These are phyloP conservation scores for Augochlora pura DNA, from an alignment of 1,140 invertebrate genomes.

Conservation along the genomic window DNA sequence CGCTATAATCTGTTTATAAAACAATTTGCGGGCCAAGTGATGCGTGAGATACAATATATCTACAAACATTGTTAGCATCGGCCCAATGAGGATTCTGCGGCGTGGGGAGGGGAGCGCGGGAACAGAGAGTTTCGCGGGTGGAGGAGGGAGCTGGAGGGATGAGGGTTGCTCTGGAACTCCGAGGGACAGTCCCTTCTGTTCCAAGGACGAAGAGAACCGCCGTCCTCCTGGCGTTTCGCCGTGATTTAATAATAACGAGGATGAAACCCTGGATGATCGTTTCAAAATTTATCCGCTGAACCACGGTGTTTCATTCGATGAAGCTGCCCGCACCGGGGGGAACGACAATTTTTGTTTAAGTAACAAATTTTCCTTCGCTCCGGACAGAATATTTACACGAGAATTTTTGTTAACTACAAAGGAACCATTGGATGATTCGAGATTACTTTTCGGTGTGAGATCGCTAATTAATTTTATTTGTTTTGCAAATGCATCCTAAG, in stretches of 20 bases:
- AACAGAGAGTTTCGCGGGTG: conserved; percentile 2
- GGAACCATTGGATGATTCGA: no score
- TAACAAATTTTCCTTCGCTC: not conserved
- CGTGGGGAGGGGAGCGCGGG: conserved; percentile 64
- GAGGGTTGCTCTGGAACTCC: conserved; percentile 15
- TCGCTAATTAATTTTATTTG: no score
- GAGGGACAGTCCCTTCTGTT: conserved; percentile 50
- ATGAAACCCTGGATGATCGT: conserved; percentile 6
- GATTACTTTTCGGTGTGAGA: no score
- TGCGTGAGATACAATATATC: conserved; percentile 82
- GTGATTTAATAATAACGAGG: conserved; percentile 64
- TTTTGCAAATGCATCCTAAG: no score
- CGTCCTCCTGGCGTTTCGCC: conserved; percentile 56
- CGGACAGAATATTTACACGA: no score
- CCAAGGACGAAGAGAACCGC: conserved; percentile 26
- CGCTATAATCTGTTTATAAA: conserved; percentile 81
- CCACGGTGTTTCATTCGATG: not conserved
- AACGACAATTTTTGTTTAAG: not conserved
- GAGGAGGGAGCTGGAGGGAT: not conserved
- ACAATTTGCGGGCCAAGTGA: conserved; percentile 81
- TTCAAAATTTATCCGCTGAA: not conserved
- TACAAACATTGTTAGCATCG: conserved; percentile 82
- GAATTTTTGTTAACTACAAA: no score
- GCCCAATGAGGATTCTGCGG: conserved; percentile 77
- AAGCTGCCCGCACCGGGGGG: not conserved